phyloP scores from a whole-genome alignment of 2,113 vertebrate species.

The Semnornis frantzii region DNA sequence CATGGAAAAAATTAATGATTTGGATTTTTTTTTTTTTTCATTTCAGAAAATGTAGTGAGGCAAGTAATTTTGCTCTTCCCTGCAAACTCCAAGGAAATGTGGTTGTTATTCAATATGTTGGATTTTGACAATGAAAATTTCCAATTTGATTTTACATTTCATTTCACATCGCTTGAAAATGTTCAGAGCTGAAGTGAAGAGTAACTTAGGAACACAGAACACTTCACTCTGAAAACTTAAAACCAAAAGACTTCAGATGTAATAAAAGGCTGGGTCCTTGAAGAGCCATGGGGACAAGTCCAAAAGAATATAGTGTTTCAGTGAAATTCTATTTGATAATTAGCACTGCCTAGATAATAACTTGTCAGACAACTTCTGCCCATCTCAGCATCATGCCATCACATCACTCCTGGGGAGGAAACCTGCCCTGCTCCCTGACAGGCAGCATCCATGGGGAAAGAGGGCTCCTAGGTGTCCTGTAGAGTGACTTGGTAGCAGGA shows the following conservation, averaged over 20 bases:
- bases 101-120: not conserved
- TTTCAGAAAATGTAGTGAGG: not conserved
- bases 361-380: not conserved
- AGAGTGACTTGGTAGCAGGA: not conserved
- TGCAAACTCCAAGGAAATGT: not conserved
- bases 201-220: not conserved
- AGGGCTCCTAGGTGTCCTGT: not conserved
- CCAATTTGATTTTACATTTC: not conserved
- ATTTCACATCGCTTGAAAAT: not conserved
- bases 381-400: not conserved
- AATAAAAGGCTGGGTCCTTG: not conserved
- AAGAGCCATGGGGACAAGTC: not conserved
- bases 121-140: not conserved
- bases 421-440: not conserved
- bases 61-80: not conserved
- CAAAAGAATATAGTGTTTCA: not conserved
- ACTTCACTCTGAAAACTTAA: not conserved
- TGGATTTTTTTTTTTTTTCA: not conserved
- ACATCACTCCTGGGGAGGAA: not conserved
- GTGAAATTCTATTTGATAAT: not conserved
- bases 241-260: accelerated
- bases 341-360: not conserved
- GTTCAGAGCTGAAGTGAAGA: not conserved
- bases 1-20: not conserved
- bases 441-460: accelerated